phyloP scores from a whole-genome alignment of 1,140 invertebrate genomes.

The Ips typographus region DNA sequence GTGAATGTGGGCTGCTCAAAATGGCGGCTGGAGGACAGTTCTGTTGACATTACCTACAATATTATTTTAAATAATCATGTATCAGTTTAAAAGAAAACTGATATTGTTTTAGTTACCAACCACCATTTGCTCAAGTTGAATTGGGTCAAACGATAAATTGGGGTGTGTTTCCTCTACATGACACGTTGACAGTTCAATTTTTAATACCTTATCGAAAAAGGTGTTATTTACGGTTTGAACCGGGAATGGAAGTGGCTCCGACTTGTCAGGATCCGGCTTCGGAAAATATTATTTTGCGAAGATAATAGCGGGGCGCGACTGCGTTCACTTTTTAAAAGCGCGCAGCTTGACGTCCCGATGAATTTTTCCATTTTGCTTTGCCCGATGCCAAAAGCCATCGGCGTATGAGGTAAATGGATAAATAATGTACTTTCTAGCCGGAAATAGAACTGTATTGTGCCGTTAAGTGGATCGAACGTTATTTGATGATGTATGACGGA shows the following conservation, averaged over 20 bases:
- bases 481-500: slow-evolving; percentile 19
- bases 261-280: slow-evolving; percentile 16
- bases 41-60: too few relatives aligned
- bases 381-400: slow-evolving; percentile 5
- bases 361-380: slow-evolving; percentile 18
- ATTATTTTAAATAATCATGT: too few relatives aligned
- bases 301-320: slow-evolving; percentile 16
- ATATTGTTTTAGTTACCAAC: too few relatives aligned
- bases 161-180: background rate
- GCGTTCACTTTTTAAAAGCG: slow-evolving; percentile 9
- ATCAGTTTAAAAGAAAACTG: too few relatives aligned
- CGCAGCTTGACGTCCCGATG: slow-evolving; percentile 24
- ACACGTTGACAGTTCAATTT: slow-evolving; percentile 16
- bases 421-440: slow-evolving; percentile 24
- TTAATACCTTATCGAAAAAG: slow-evolving; percentile 17
- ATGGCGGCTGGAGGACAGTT: too few relatives aligned
- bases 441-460: slow-evolving; percentile 30
- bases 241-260: slow-evolving; percentile 8
- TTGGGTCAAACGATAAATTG: too few relatives aligned
- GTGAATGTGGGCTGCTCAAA: too few relatives aligned
- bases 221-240: slow-evolving; percentile 22
- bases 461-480: slow-evolving; percentile 16
- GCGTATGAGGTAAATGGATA: slow-evolving; percentile 24
- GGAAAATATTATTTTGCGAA: slow-evolving; percentile 25
- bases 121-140: too few relatives aligned